Base-by-base conservation (phyloP, 2,888 invertebrate genomes). In the Drosophila borealis region DNA sequence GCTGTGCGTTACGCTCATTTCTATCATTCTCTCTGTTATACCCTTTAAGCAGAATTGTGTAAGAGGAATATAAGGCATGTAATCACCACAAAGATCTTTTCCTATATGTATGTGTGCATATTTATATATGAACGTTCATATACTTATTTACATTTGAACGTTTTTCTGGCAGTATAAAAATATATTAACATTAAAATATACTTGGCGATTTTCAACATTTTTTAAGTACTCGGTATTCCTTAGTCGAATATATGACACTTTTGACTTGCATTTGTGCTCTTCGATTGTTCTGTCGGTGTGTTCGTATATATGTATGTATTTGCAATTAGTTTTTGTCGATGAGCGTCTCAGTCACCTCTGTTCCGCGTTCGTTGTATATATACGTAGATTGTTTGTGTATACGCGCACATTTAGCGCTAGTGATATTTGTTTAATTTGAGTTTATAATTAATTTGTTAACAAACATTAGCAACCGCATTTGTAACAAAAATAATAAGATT, bases 291-390 rank as follows among this genome's bases (percentile, higher is more conserved):
- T 57, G 9, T 36, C 57, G 17, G 33, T 17, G 25, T 19, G 41
- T 33, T 63, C 63, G 50, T 67, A 45, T 56, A 53, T 66, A 63
- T 51, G 53, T 41, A 80, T 68, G 53, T 41, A 80, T 68, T 83
- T 77, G 56, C 70, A 84, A 82, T 88, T 81, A 81, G 81, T 82
- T 86, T 74, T 76, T 76, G 79, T 81, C 79, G 82, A 75, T 73
- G 77, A 66, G 78, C 67, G 68, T 48, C 50, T 67, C 57, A 56
- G 59, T 51, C 57, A 25, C 19, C 49, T 51, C 45, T 41, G 51
- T 48, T 54, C 51, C 51, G 74, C 68, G 55, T 68, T 65, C 44
- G n/a, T 25, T 57, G 37, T 33, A 45, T 46, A 39, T 49, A 53
- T 66, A 11, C 48, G 2, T 25, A 25, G 33, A 10, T n/a, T 29